Conservation (phyloP, 2,113 vertebrate genomes). For the Psittacula cyanocephala region DNA sequence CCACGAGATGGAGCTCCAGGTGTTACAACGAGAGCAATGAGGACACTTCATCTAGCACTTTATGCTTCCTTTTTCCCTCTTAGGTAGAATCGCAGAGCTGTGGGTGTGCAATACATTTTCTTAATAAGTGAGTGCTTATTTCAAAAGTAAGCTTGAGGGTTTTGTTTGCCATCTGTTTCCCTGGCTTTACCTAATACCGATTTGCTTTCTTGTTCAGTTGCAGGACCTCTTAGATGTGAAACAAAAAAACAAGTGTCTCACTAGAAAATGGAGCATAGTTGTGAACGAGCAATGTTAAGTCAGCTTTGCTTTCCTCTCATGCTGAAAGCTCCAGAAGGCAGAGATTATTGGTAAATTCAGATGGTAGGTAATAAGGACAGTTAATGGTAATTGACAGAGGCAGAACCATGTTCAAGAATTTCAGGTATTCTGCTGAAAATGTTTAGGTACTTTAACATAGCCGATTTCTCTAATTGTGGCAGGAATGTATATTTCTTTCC, state of each 20-base stretch:
- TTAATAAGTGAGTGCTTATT: neutral
- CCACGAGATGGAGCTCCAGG: neutral
- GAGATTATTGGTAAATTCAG: neutral
- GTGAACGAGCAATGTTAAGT: rapidly evolving
- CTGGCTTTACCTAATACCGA: rapidly evolving
- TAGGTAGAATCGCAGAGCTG: neutral
- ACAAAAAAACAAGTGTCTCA: neutral
- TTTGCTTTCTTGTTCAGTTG: neutral
- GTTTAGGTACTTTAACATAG: neutral
- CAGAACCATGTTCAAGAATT: neutral
- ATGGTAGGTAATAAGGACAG: neutral
- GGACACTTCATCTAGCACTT: rapidly evolving
- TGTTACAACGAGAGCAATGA: rapidly evolving
- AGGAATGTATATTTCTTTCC: neutral
- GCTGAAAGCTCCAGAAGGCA: neutral
- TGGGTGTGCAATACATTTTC: neutral
- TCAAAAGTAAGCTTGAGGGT: neutral
- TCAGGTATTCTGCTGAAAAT: neutral
- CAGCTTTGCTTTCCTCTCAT: neutral
- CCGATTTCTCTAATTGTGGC: neutral
- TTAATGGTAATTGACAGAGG: neutral
- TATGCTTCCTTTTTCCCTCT: rapidly evolving
- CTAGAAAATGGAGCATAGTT: neutral
- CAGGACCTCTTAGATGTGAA: rapidly evolving
- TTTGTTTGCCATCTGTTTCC: neutral